Evolutionary conservation across 2,113 vertebrate genomes (phyloP).

Genomic region (Rostratula benghalensis): DNA sequence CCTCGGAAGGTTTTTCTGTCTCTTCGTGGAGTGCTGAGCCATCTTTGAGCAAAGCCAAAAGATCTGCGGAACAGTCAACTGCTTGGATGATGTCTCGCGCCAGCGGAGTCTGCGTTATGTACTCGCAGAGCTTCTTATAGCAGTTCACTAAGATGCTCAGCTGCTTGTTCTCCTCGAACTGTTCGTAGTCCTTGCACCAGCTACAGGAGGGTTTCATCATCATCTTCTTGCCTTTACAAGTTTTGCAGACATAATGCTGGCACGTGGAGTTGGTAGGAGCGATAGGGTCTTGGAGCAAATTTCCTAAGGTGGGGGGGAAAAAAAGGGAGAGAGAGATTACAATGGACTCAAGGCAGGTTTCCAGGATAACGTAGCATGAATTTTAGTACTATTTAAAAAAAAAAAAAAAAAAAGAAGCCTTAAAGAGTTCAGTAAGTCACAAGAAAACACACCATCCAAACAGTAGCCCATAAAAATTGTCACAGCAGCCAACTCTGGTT

Average conservation of each 20-base stretch:
- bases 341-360: not conserved
- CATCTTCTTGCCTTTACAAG: slow-evolving; percentile 96
- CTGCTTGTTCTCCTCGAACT: slow-evolving; percentile 95
- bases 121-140: slow-evolving; percentile 94
- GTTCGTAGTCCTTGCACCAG: slow-evolving; percentile 95
- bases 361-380: fast-evolving
- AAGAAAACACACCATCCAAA: not conserved
- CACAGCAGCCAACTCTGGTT: not conserved
- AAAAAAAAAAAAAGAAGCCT: not conserved
- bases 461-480: not conserved
- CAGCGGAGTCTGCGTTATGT: slow-evolving; percentile 88
- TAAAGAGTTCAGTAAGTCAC: not conserved
- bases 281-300: slow-evolving; percentile 93
- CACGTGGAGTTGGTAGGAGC: slow-evolving; percentile 91
- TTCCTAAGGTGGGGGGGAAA: slow-evolving; percentile 75
- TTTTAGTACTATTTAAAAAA: not conserved
- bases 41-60: slow-evolving; percentile 90
- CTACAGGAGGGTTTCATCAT: slow-evolving; percentile 90
- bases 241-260: slow-evolving; percentile 94
- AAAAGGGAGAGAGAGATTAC: slow-evolving; percentile 39
- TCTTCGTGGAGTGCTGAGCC: slow-evolving; percentile 83
- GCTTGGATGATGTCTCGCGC: slow-evolving; percentile 86
- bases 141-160: slow-evolving; percentile 91
- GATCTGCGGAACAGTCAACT: slow-evolving; percentile 87
- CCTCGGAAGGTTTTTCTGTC: slow-evolving; percentile 76